These are phyloP conservation scores for Fragum sueziense DNA, from an alignment of 2,888 invertebrate species.

Conservation along the genomic window DNA sequence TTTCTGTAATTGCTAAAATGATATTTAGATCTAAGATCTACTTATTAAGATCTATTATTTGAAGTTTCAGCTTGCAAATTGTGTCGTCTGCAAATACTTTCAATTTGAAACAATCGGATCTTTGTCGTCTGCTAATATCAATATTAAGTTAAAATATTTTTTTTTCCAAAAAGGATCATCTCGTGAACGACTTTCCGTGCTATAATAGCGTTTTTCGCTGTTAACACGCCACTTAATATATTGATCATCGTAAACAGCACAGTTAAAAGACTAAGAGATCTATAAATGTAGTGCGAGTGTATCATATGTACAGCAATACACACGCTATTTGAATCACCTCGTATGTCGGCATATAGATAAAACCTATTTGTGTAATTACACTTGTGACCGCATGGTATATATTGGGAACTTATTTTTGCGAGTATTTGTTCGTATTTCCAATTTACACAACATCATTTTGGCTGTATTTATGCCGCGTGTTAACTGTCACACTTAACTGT, in stretches of 20 bases:
- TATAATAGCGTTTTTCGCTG: neutral
- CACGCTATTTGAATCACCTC: slow-evolving; percentile 9
- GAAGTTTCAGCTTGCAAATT: too few relatives aligned
- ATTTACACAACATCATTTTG: neutral
- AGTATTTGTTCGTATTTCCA: neutral
- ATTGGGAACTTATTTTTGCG: neutral
- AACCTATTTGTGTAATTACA: slow-evolving; percentile 6
- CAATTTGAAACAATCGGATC: too few relatives aligned
- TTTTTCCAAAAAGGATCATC: too few relatives aligned
- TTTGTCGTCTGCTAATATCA: too few relatives aligned
- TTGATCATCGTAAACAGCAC: slow-evolving; percentile 16
- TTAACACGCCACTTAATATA: neutral
- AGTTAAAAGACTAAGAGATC: slow-evolving; percentile 8
- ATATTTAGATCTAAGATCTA: too few relatives aligned
- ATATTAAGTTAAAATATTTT: too few relatives aligned
- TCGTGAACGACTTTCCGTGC: too few relatives aligned
- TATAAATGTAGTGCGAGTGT: slow-evolving; percentile 2
- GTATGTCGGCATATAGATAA: slow-evolving; percentile 16
- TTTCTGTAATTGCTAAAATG: too few relatives aligned
- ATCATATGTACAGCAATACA: neutral
- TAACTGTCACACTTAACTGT: slow-evolving; percentile 8
- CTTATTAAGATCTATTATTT: too few relatives aligned
- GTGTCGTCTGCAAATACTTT: too few relatives aligned
- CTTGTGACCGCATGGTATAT: neutral
- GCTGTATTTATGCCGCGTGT: neutral